Conservation (phyloP, 2,113 vertebrate genomes). For the Eptesicus fuscus region DNA sequence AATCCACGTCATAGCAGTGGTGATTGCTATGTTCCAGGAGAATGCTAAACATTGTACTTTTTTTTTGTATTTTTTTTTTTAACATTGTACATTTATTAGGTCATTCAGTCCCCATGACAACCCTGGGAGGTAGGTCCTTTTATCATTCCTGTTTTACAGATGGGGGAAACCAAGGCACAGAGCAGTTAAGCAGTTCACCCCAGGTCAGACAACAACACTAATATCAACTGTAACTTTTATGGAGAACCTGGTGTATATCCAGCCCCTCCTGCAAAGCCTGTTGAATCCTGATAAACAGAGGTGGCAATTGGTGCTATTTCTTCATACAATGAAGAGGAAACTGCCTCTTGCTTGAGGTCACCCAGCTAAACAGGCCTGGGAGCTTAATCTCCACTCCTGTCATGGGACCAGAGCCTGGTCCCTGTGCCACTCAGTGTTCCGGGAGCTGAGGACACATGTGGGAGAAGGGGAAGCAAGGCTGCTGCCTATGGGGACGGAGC, state of each 20-base stretch:
- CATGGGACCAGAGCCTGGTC: background rate
- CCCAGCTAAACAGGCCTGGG: background rate
- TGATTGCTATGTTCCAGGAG: background rate
- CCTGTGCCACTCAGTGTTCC: background rate
- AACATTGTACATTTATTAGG: background rate
- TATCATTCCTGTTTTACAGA: background rate
- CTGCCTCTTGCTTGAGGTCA: background rate
- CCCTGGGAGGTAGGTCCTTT: background rate
- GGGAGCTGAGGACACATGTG: background rate
- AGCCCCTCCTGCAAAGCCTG: background rate
- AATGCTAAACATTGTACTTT: background rate
- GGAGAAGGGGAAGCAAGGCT: background rate
- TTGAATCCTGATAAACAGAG: background rate
- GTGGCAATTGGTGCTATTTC: background rate
- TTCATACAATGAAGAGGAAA: background rate
- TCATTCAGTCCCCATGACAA: background rate
- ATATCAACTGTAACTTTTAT: background rate
- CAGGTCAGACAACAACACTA: background rate
- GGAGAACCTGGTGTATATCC: background rate
- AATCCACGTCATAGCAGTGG: background rate
- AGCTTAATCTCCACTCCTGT: background rate
- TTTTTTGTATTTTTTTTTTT: no score
- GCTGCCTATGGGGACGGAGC: background rate
- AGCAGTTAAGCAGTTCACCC: background rate
- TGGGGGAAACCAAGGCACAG: background rate